phyloP scores from a whole-genome alignment of 1,140 invertebrate species.

The Ephestia elutella region DNA sequence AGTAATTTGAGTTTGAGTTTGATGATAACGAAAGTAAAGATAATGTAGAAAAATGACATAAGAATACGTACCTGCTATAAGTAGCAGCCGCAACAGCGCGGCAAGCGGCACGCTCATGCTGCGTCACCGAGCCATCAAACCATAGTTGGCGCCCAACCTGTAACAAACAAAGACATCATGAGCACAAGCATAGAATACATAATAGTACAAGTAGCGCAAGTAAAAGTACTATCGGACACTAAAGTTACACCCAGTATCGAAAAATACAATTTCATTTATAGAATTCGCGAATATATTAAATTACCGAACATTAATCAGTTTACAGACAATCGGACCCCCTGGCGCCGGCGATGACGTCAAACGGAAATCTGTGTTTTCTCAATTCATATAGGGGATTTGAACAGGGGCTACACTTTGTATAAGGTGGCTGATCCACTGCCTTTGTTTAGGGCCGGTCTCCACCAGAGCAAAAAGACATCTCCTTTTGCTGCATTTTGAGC shows the following conservation, averaged over 20 bases:
- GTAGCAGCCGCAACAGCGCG: conserved; percentile 57
- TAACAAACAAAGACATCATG: not conserved
- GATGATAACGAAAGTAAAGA: too few species aligned
- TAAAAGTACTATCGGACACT: too few species aligned
- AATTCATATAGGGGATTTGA: not conserved
- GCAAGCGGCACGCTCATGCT: conserved; percentile 57
- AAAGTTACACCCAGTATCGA: too few species aligned
- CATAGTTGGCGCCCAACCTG: not conserved
- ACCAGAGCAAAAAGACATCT: too few species aligned
- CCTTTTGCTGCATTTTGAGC: too few species aligned
- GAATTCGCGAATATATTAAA: not conserved
- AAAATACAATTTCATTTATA: too few species aligned
- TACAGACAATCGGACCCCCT: not conserved
- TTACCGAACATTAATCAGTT: not conserved
- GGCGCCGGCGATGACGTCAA: not conserved
- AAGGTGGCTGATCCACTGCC: too few species aligned
- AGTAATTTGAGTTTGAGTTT: too few species aligned
- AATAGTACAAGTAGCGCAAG: too few species aligned
- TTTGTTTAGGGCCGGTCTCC: too few species aligned
- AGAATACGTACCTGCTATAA: conserved; percentile 61
- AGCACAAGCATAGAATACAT: not conserved
- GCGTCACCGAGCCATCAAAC: conserved; percentile 62
- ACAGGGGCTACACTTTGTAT: not conserved
- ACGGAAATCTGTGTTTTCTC: not conserved
- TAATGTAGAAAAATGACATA: too few species aligned